Base-by-base conservation (phyloP, 2,888 invertebrate genomes). In the Dynastes tityus region DNA sequence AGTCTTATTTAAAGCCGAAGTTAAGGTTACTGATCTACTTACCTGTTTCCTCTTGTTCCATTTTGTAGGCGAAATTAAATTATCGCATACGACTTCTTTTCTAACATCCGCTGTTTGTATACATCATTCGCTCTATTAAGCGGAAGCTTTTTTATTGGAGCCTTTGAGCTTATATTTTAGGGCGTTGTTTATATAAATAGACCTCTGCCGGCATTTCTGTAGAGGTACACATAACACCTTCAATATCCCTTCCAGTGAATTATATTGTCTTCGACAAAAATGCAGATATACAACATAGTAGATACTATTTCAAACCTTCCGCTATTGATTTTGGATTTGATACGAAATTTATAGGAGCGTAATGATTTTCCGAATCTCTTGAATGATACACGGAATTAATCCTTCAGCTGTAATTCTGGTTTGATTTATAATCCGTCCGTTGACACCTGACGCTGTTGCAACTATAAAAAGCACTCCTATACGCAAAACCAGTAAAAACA, bases 401-500 rank as follows among this genome's bases (percentile, higher is more conserved):
- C 53, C 53, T 53, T 9, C 53, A 9, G 53, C 9, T 53, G 11
- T 53, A 53, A 53, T 53, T 53, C 53, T n/a, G 53, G 13, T n/a
- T 53, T 53, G 53, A 53, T 53, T 53, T 53, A 53, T 53, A 53
- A 53, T 53, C 53, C n/a, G 13, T n/a, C n/a, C n/a, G 9, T 53
- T 53, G 1, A 53, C 53, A 53, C 13, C n/a, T 53, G n/a, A n/a
- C 53, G 53, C n/a, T 53, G 11, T 53, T n/a, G 53, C 9, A n/a
- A n/a, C 2, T n/a, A 3, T n/a, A 3, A 53, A 53, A 53, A n/a
- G 9, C 11, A 53, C n/a, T 3, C 11, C 11, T 53, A 4, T 53
- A 53, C n/a, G 9, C 53, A 53, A 53, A 53, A 53, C 53, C n/a
- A 53, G 1, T 11, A 9, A 0, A n/a, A 53, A 53, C 3, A 53